Base-by-base conservation (phyloP, 1,140 invertebrate species). In the Nilaparvata lugens region DNA sequence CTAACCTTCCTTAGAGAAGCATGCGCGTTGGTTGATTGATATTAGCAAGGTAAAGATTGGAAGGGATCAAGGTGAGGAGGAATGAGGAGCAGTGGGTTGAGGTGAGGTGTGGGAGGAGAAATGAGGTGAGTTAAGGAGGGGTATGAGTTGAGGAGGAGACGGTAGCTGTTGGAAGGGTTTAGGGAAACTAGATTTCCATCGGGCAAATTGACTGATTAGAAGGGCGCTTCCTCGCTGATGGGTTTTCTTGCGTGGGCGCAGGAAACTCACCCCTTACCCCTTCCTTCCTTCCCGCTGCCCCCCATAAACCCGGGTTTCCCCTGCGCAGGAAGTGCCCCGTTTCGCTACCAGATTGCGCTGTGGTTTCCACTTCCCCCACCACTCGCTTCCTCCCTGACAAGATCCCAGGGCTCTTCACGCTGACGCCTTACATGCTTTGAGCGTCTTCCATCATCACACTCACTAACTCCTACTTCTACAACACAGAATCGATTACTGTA, bases 251-350 rank as follows among this genome's bases (percentile, higher is more conserved):
- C 45, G 45, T 48, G 45, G 45, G 45, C 16, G 5, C 60, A 61
- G 60, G 60, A 61, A 61, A 61, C 56, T 54, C 40, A 53, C 53
- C 53, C 24, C 54, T 66, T 67, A 71, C 61, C 55, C 35, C 24
- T 13, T 42, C 31, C 13, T 19, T 64, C 25, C 42, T 58, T 45
- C 23, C 28, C 28, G 5, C 31, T n/a, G 18, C 58, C 55, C 28
- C 7, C 31, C 7, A 9, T 6, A 11, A 11, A 35, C 13, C 9
- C 7, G 31, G 31, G 31, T 35, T n/a, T 35, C 31, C 24, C 64
- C 56, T 19, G 52, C 51, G 53, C 53, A 23, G 19, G 35, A 25
- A 58, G 21, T 42, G 35, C 31, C n/a, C 40, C 42, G 24, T 23
- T 58, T 35, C 38, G 31, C 31, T 24, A 31, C 56, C 56, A 38